A percentile compares a stretch with the other conserved stretches of the same genome.
These are phyloP conservation scores for Pyrrhosoma nymphula DNA, from an alignment of 2,888 invertebrate genomes.

Conservation along the genomic window DNA sequence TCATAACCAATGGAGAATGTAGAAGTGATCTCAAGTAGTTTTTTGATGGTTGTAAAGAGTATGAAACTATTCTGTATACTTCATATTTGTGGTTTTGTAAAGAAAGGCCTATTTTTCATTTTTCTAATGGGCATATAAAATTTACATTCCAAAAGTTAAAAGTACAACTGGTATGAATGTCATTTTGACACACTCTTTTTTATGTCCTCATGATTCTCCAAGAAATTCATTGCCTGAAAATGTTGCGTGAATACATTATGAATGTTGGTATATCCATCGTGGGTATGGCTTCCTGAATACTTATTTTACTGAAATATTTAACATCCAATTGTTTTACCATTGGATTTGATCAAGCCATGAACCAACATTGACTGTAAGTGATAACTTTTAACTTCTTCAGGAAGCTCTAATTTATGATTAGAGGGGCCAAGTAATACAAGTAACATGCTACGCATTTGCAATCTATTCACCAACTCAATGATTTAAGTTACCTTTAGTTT, in stretches of 20 bases:
- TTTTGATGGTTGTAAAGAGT: slow-evolving; percentile 53
- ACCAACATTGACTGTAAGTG: slow-evolving; percentile 10
- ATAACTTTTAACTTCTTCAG: background rate
- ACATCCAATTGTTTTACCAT: slow-evolving; percentile 28
- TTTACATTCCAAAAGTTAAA: slow-evolving; percentile 54
- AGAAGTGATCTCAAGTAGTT: slow-evolving; percentile 50
- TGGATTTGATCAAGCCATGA: slow-evolving; percentile 1
- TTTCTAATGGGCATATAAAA: slow-evolving; percentile 48
- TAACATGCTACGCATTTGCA: background rate
- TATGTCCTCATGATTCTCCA: slow-evolving; percentile 39
- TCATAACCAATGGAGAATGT: slow-evolving; percentile 25
- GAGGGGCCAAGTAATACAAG: slow-evolving; percentile 44
- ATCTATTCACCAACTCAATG: background rate
- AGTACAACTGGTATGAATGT: slow-evolving; percentile 55
- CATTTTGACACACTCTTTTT: slow-evolving; percentile 62
- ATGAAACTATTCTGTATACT: slow-evolving; percentile 64
- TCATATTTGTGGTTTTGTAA: slow-evolving; percentile 63
- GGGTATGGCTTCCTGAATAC: slow-evolving; percentile 26
- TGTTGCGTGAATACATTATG: background rate
- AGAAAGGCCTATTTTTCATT: slow-evolving; percentile 64
- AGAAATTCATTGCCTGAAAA: background rate
- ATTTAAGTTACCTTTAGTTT: background rate
- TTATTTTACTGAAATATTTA: slow-evolving; percentile 60
- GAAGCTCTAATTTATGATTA: slow-evolving; percentile 30
- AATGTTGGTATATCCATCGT: background rate